Evolutionary conservation across 2,888 invertebrate genomes (phyloP).

Genomic region (Stenoptilia bipunctidactyla): DNA sequence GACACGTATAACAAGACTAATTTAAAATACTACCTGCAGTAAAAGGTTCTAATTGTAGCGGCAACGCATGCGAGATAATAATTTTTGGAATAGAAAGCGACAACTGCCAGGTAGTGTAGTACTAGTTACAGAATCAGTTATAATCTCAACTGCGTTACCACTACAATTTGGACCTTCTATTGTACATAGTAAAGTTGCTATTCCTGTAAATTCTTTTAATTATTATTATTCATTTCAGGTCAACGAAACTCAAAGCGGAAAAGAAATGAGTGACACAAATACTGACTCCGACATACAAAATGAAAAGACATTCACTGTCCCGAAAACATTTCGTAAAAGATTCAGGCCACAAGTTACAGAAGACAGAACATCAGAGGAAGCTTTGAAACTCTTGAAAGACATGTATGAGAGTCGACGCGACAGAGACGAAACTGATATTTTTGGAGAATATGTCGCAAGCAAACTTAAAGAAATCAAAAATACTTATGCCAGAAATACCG

Average conservation of each 20-base stretch:
- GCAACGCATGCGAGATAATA: conserved; percentile 3
- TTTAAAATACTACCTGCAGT: conserved; percentile 1
- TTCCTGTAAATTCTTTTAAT: conserved; percentile 15
- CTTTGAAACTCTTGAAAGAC: too few relatives aligned
- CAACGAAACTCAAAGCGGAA: not conserved
- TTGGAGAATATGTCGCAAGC: too few relatives aligned
- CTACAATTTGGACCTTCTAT: conserved; percentile 3
- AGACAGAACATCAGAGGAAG: too few relatives aligned
- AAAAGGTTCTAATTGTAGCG: conserved; percentile 3
- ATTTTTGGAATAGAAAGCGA: conserved; percentile 2
- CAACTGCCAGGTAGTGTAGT: not conserved
- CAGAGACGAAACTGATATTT: too few relatives aligned
- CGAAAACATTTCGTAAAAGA: too few relatives aligned
- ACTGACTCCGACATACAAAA: not conserved
- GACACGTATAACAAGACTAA: conserved; percentile 2
- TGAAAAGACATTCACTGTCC: not conserved
- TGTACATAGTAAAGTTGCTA: conserved; percentile 11
- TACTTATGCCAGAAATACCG: conserved; percentile 2
- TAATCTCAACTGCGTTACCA: conserved; percentile 14
- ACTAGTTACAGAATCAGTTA: conserved; percentile 1
- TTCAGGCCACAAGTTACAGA: too few relatives aligned
- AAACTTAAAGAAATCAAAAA: not conserved
- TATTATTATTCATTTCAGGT: conserved; percentile 8
- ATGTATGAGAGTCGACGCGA: too few relatives aligned
- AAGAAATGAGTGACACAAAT: not conserved